Conservation (phyloP, 2,113 vertebrate species). For the mouse (Mus musculus) region GRCm39 chr16:83771501-83772000, state of each 20-base stretch:
- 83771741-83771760: not conserved
- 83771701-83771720: no score
- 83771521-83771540: no score
- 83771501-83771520: no score
- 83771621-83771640: no score
- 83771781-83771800: not conserved
- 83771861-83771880: accelerated
- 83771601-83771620: no score
- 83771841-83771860: not conserved
- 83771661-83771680: no score
- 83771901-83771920: accelerated
- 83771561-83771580: no score
- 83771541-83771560: no score
- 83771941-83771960: not conserved
- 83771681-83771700: no score
- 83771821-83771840: not conserved
- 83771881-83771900: not conserved
- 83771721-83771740: no score
- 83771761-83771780: not conserved
- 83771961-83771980: not conserved
- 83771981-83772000: not conserved
- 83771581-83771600: no score
- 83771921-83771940: not conserved
- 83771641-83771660: not conserved
- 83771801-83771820: not conserved